These are phyloP conservation scores for Melanargia galathea DNA, from an alignment of 2,888 invertebrate genomes.

Conservation along the genomic window DNA sequence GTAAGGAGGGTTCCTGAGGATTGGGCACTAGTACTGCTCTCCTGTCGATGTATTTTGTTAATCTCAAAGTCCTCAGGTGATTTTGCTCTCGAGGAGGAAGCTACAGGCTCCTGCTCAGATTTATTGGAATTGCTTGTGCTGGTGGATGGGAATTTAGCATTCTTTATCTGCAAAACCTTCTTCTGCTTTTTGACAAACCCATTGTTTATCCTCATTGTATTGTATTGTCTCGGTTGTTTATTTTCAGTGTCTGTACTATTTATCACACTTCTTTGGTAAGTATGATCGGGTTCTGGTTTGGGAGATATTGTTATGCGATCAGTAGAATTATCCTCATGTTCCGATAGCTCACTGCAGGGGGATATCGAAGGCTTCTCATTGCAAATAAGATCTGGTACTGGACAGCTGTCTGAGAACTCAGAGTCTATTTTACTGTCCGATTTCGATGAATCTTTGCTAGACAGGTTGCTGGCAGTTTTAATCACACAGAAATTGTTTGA, in stretches of 20 bases:
- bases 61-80: conserved; percentile 64
- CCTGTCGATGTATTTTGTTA: conserved; percentile 52
- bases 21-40: conserved; percentile 41
- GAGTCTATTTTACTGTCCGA: conserved; percentile 65
- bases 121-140: conserved; percentile 35
- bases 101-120: conserved; percentile 49
- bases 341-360: conserved; percentile 76
- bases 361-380: conserved; percentile 79
- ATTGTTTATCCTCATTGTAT: conserved; percentile 64
- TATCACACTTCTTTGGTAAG: conserved; percentile 42
- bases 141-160: conserved; percentile 53
- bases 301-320: conserved; percentile 59
- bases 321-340: conserved; percentile 70
- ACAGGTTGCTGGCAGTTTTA: conserved; percentile 70
- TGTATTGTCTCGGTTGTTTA: conserved; percentile 37
- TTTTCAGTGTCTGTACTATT: conserved; percentile 48
- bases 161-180: conserved; percentile 74
- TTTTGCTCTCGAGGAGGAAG: conserved; percentile 59
- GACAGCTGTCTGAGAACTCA: conserved; percentile 73
- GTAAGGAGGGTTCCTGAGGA: conserved; percentile 53
- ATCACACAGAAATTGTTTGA: conserved; percentile 73
- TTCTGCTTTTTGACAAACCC: conserved; percentile 74
- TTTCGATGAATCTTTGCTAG: conserved; percentile 61
- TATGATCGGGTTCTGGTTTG: conserved; percentile 51
- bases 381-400: conserved; percentile 76